A percentile compares a stretch with the other conserved stretches of the same genome.
These are phyloP conservation scores for Oreocharis arfaki DNA, from an alignment of 2,113 vertebrate species.

Conservation along the genomic window DNA sequence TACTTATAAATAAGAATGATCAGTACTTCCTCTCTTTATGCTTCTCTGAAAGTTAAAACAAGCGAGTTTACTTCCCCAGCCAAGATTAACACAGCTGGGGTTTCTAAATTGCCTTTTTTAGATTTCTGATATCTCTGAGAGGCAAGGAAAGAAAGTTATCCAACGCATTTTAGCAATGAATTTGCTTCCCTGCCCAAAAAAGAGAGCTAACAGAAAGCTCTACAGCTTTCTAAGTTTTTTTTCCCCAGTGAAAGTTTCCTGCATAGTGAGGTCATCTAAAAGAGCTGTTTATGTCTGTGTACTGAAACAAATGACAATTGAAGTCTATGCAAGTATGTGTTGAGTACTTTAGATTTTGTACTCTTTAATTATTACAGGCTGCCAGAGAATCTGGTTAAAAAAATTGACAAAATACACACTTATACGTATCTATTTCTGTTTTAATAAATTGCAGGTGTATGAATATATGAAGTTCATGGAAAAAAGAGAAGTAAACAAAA, in stretches of 20 bases:
- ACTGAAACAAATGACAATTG: background rate
- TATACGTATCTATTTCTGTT: background rate
- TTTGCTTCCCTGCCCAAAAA: background rate
- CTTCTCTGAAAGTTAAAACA: background rate
- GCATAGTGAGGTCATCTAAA: background rate
- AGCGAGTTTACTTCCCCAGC: background rate
- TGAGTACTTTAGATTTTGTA: background rate
- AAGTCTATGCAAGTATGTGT: background rate
- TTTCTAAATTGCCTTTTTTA: slow-evolving; percentile 24
- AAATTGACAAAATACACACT: background rate
- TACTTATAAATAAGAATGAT: background rate
- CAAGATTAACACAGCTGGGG: background rate
- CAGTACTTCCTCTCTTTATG: background rate
- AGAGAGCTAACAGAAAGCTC: background rate
- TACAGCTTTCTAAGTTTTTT: background rate
- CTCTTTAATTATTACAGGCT: background rate
- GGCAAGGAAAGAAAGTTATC: background rate
- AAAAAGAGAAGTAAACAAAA: background rate
- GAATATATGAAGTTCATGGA: background rate
- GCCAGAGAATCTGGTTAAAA: background rate
- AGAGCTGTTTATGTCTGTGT: background rate
- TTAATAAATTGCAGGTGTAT: background rate
- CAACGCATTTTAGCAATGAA: background rate
- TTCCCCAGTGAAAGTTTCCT: background rate
- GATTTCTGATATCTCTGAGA: background rate